A percentile compares a stretch with the other conserved stretches of the same genome.
phyloP scores from a whole-genome alignment of 1,140 invertebrate genomes.

The Epicauta chinensis region DNA sequence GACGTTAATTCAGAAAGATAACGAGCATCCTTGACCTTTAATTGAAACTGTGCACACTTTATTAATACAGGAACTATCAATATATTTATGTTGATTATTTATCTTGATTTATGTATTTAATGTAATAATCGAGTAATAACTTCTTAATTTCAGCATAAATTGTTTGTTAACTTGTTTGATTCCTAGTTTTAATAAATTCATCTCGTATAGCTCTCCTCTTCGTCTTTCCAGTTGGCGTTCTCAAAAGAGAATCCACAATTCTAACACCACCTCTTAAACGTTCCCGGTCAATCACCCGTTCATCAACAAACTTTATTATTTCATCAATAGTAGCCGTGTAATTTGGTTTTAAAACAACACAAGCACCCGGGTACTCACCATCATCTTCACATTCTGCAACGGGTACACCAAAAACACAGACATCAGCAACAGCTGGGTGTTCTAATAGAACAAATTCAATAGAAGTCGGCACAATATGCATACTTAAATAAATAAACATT shows the following conservation, averaged over 20 bases:
- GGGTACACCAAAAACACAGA: slow-evolving; percentile 3
- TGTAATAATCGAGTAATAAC: too few relatives aligned
- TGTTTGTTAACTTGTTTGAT: too few relatives aligned
- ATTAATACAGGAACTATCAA: too few relatives aligned
- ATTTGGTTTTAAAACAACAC: slow-evolving; percentile 6
- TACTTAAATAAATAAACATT: slow-evolving; percentile 61
- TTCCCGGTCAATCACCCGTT: slow-evolving; percentile 1
- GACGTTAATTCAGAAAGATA: too few relatives aligned
- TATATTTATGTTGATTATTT: too few relatives aligned
- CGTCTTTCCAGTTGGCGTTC: slow-evolving; percentile 5
- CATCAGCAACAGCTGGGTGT: slow-evolving; percentile 49
- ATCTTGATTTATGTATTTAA: too few relatives aligned
- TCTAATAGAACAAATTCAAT: slow-evolving; percentile 57
- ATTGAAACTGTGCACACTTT: too few relatives aligned
- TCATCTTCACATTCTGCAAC: slow-evolving; percentile 7
- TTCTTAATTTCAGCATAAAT: too few relatives aligned
- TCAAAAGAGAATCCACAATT: slow-evolving; percentile 2
- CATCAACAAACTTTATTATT: slow-evolving; percentile 5
- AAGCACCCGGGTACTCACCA: slow-evolving; percentile 3
- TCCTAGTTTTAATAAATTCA: too few relatives aligned
- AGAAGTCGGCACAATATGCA: slow-evolving; percentile 46
- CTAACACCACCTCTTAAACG: slow-evolving; percentile 5
- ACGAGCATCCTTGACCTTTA: too few relatives aligned
- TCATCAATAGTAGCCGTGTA: background rate
- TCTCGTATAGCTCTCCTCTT: slow-evolving; percentile 1